phyloP scores from a whole-genome alignment of 2,797 vertebrate genomes.

The Apodemus agrarius region DNA sequence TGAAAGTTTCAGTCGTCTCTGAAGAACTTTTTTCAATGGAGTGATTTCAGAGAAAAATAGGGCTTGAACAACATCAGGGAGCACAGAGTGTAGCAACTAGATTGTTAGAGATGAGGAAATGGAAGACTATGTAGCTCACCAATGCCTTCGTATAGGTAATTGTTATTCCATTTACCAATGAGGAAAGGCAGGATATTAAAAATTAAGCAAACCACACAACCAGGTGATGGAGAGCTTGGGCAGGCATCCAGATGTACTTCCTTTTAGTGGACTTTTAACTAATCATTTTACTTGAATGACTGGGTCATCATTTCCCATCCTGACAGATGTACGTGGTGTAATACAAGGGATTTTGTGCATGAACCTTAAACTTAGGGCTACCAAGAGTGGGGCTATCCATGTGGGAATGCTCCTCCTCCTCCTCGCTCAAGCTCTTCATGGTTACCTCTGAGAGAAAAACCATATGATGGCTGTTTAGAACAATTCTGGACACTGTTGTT shows the following conservation, averaged over 20 bases:
- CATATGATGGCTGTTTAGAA: neutral
- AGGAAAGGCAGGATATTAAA: slow-evolving; percentile 5
- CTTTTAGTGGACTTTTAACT: neutral
- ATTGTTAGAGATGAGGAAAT: slow-evolving; percentile 12
- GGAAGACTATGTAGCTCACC: neutral
- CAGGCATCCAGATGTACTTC: neutral
- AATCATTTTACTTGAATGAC: neutral
- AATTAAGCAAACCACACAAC: slow-evolving; percentile 15
- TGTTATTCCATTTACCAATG: neutral
- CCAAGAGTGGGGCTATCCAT: neutral
- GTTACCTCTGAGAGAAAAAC: neutral
- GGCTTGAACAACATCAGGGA: neutral
- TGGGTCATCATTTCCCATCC: neutral
- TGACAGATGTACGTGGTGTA: neutral
- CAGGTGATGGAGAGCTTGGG: neutral
- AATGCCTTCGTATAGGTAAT: neutral
- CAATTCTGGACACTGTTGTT: neutral
- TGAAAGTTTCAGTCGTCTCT: neutral
- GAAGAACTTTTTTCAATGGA: neutral
- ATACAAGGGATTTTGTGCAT: neutral
- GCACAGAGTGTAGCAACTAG: neutral
- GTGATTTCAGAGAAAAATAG: neutral
- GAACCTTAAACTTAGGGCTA: neutral
- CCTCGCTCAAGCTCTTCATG: neutral
- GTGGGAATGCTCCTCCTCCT: neutral